phyloP scores from a whole-genome alignment of 2,797 vertebrate species.

The Pangasius krempfi region DNA sequence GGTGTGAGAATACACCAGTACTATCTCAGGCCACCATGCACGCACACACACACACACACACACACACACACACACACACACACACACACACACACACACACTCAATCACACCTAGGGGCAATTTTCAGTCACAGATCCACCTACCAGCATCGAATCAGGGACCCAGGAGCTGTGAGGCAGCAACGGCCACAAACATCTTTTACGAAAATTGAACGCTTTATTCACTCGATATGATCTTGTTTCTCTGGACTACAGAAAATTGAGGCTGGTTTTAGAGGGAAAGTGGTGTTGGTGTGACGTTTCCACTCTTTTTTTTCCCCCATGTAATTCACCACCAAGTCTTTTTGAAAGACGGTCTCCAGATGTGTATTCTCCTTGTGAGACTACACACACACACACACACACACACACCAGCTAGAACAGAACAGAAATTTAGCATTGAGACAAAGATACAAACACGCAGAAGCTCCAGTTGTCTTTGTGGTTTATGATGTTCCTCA shows the following conservation, averaged over 20 bases:
- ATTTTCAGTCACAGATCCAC: not conserved
- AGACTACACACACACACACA: not conserved
- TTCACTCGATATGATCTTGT: not conserved
- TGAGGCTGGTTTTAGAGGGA: not conserved
- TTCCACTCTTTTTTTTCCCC: not conserved
- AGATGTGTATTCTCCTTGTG: constrained; percentile 2
- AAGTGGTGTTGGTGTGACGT: not conserved
- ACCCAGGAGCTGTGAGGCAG: not conserved
- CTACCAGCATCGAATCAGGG: not conserved
- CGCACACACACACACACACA: not conserved
- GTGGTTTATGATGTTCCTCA: not conserved
- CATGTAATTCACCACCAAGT: not conserved
- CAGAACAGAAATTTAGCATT: not conserved
- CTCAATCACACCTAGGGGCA: not conserved
- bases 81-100: not conserved
- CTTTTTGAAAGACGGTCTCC: not conserved
- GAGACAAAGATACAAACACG: not conserved
- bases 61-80: not conserved
- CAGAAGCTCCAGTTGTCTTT: not conserved
- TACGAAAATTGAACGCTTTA: not conserved
- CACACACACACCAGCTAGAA: not conserved
- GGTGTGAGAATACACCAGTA: not conserved
- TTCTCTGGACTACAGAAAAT: not conserved
- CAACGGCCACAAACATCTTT: not conserved
- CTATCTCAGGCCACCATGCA: not conserved